Percentiles rank a stretch among this genome's conserved stretches.
Evolutionary conservation across 53 echinoderm and acorn worm species (phyloP).

Genomic region (Astropecten irregularis): DNA sequence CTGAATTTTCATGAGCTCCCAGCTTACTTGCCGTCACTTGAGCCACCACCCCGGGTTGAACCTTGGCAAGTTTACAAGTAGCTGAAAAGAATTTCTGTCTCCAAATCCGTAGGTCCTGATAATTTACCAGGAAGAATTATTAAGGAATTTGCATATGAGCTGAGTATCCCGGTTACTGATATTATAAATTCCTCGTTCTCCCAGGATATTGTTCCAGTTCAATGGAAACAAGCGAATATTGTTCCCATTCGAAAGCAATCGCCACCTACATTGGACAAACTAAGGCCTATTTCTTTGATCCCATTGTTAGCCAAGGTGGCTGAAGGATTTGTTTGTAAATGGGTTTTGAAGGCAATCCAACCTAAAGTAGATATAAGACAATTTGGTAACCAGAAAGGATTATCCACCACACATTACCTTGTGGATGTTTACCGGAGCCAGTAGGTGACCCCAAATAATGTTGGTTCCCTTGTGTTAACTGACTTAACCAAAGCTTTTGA

Average conservation of each 20-base stretch:
- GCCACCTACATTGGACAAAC: neutral
- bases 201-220: conserved; percentile 10
- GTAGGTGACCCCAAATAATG: neutral
- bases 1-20: neutral
- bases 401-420: conserved; percentile 25
- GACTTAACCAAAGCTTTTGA: too few species aligned
- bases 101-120: conserved; percentile 14
- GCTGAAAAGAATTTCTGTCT: conserved; percentile 24
- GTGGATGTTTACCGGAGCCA: neutral
- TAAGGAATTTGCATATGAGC: conserved; percentile 45
- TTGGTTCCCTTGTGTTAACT: neutral
- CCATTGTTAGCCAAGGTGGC: neutral
- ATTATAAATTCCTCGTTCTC: too few species aligned
- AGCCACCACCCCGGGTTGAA: too few species aligned
- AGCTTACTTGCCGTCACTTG: neutral
- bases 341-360: too few species aligned
- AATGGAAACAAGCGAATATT: conserved; percentile 32
- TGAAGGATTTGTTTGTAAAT: neutral
- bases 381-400: conserved; percentile 25
- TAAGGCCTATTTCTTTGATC: neutral
- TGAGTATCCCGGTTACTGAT: conserved; percentile 21
- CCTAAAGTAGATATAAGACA: neutral
- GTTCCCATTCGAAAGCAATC: conserved; percentile 34
- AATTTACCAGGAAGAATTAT: conserved; percentile 4
- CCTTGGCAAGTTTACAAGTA: conserved; percentile 6